Evolutionary conservation across 2,888 invertebrate species (phyloP), one percentile per base, ranked within the genome.

Genomic region (Chironomus riparius): DNA sequence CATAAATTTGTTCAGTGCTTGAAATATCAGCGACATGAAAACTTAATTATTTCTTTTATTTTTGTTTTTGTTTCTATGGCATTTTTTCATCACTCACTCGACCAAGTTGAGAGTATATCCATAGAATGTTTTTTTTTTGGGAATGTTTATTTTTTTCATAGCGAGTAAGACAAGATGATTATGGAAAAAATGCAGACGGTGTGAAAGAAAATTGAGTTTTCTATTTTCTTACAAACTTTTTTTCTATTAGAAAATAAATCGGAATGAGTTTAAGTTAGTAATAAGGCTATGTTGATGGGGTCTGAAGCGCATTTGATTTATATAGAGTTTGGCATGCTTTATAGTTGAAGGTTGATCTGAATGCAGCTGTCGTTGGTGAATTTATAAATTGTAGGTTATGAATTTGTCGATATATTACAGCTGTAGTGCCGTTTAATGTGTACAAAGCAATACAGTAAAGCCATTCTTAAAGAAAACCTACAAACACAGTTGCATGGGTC

Each of bases 1-100:
- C 74, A 74, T 74, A 68, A 74, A 68, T 74, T 47, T 47, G 38
- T 72, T 62, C 10, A 5, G 13, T 15, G 56, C 56, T 56, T 65
- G 10, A 65, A 13, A 24, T 24, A 21, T 24, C 21, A 65, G 65
- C 21, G 47, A 71, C 71, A 56, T 56, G 50, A 56, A 71, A 71
- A 56, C 71, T 71, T 61, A 71, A 71, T 71, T 71, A 22, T 74
- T 74, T 65, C 28, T 65, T 61, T 15, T 56, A 38, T 50, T 22
- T 50, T 72, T 62, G 5, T 50, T 22, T 71, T 38, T 24, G 21
- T 68, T 68, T 68, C 28, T 68, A 28, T 50, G 13, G 13, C 50
- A 50, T 50, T 50, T 56, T 18, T 56, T 56, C 18, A 18, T 56
- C 38, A 38, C 38, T 38, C 38, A 38, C 6, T 56, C 18, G 1